Evolutionary conservation across 2,113 vertebrate species (phyloP), one percentile per base, ranked within the genome.

Genomic region (Anhinga rufa): DNA sequence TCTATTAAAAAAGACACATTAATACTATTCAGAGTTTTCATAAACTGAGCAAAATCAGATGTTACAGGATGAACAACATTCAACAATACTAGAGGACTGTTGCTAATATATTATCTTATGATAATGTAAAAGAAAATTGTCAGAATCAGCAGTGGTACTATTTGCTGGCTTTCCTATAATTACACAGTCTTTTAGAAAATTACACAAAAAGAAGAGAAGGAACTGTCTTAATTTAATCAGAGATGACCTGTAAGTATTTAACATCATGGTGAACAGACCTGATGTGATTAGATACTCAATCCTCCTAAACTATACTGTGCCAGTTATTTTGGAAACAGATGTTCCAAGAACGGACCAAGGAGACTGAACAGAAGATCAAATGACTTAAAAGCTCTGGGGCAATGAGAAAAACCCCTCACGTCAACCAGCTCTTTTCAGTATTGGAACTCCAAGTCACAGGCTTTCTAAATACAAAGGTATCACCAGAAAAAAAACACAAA

Each of bases 261-360:
- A 75, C 24, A 64, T 14, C 52, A 38, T 60, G 61, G 76, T 84
- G 82, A 96, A 76, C 51, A 88, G 88, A 70, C 82, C 42, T 81
- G 86, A 88, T 75, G 82, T 82, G 86, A 95, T 97, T 92, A 95
- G 91, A 82, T 61, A 48, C 29, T 90, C 75, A 94, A 90, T 93
- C 82, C 76, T 95, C 69, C 76, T 81, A 90, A 90, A 55, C 42
- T 55, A 68, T 64, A 62, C 72, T 92, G 60, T 71, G 64, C 92
- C 80, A 92, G 55, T 65, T 66, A 60, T 90, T 93, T 93, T 86
- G 60, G 65, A 79, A 96, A 92, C 92, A 97, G 96, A 86, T 96
- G 90, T 93, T 94, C 58, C 80, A 95, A 94, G 96, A 97, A 86
- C 80, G 78, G 52, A 75, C 72, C 69, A 81, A 95, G 89, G 96